A percentile compares a stretch with the other conserved stretches of the same genome.
Conservation (phyloP, 2,113 vertebrate genomes). For the Etia nguti region DNA sequence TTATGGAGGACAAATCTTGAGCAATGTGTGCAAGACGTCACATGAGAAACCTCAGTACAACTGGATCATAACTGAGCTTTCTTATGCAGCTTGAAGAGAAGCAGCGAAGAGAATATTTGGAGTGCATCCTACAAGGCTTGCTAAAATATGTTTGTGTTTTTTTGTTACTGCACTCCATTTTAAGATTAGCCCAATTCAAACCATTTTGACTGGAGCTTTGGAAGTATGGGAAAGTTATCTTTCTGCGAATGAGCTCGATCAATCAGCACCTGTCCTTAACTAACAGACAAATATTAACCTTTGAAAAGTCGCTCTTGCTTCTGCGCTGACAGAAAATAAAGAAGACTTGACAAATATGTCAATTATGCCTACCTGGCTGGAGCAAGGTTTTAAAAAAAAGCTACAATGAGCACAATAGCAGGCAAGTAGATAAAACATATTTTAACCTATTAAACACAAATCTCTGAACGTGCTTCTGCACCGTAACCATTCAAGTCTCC, state of each 20-base stretch:
- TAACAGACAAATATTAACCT: not conserved
- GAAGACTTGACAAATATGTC: not conserved
- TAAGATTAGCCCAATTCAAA: not conserved
- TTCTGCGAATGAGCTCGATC: not conserved
- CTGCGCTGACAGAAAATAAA: not conserved
- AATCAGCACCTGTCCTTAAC: not conserved
- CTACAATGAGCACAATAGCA: not conserved
- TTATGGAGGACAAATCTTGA: not conserved
- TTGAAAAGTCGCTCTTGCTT: not conserved
- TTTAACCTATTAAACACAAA: not conserved
- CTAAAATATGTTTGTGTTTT: not conserved
- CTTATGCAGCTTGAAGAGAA: not conserved
- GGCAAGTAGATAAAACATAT: not conserved
- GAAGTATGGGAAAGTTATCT: not conserved
- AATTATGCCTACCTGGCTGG: not conserved
- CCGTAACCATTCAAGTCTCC: not conserved
- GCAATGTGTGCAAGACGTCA: not conserved
- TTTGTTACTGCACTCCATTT: not conserved
- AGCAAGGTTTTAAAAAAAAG: rapidly evolving
- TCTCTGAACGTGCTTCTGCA: not conserved
- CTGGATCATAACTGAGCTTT: not conserved
- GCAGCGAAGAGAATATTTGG: not conserved
- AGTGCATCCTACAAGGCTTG: not conserved
- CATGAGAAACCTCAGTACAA: not conserved
- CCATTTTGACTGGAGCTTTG: not conserved